Conservation (phyloP, 2,113 vertebrate species). For the Sceloporus undulatus region DNA sequence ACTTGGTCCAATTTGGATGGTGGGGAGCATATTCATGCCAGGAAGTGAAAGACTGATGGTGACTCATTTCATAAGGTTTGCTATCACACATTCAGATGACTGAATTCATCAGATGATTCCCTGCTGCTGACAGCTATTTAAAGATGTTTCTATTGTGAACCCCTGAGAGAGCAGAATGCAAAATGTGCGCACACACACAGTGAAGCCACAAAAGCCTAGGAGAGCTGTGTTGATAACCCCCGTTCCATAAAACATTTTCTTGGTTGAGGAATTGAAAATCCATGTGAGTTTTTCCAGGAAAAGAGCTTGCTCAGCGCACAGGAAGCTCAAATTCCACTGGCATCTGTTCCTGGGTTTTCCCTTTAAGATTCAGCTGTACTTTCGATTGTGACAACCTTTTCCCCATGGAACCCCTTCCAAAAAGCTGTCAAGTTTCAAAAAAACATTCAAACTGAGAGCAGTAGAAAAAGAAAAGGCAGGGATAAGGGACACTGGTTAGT, state of each 20-base stretch:
- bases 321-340: not conserved
- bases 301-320: not conserved
- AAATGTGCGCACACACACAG: not conserved
- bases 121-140: slow-evolving; percentile 18
- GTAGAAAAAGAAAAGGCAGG: not conserved
- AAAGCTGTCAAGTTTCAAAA: not conserved
- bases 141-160: slow-evolving; percentile 3
- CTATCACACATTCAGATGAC: slow-evolving; percentile 12
- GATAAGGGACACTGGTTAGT: not conserved
- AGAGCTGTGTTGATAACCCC: not conserved
- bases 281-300: slow-evolving; percentile 1
- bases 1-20: not conserved
- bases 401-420: slow-evolving; percentile 8
- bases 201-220: not conserved
- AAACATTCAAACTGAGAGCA: not conserved
- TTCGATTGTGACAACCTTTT: not conserved
- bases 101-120: slow-evolving; percentile 3
- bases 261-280: not conserved
- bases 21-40: not conserved
- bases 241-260: not conserved
- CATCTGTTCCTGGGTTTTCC: not conserved
- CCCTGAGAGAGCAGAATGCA: not conserved
- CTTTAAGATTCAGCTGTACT: not conserved
- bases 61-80: not conserved
- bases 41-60: not conserved